Base-by-base conservation (phyloP, 2,797 vertebrate species). In the Galagoides demidoff region DNA sequence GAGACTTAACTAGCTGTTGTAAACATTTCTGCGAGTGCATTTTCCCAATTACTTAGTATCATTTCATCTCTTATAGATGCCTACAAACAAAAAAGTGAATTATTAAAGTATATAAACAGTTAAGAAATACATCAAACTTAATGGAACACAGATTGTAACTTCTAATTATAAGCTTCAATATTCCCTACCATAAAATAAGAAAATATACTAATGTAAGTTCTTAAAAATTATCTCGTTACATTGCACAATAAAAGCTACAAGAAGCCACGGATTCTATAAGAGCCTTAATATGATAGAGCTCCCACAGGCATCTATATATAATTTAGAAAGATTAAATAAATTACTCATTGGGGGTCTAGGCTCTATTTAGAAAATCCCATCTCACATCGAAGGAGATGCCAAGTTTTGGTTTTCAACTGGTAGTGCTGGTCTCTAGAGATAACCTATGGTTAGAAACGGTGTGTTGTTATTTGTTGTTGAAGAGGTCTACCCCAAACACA, bases 251-350 rank as follows among this genome's bases (percentile, higher is more conserved):
- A n/a, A 68, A 31, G 39, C 31, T 70, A 7, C 7, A 87, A 64
- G 3, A 85, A 83, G 8, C 19, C n/a, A 73, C 29, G 57, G 61
- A 84, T 66, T 90, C 37, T 39, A 74, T 57, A 63, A 86, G 22
- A 83, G 34, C 14, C 64, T 85, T 49, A 27, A 73, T 83, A 55
- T 85, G 73, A 64, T 13, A 19, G 34, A 3, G 6, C 43, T 92
- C 52, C 76, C 49, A 68, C 5, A 52, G 49, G 61, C 55, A 66
- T 86, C 77, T 66, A 59, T 70, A 89, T 59, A 73, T 57, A 79
- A 96, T 94, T 94, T 82, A 85, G 55, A 73, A 74, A 90, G 66
- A 92, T 57, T 68, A 92, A 96, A 37, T 43, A 94, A 63, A 95
- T 70, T 34, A 34, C 71, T 59, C 81, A 64, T 49, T 29, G 76